These are phyloP conservation scores for Chaenodraco wilsoni DNA, from an alignment of 2,797 vertebrate genomes.

Conservation along the genomic window DNA sequence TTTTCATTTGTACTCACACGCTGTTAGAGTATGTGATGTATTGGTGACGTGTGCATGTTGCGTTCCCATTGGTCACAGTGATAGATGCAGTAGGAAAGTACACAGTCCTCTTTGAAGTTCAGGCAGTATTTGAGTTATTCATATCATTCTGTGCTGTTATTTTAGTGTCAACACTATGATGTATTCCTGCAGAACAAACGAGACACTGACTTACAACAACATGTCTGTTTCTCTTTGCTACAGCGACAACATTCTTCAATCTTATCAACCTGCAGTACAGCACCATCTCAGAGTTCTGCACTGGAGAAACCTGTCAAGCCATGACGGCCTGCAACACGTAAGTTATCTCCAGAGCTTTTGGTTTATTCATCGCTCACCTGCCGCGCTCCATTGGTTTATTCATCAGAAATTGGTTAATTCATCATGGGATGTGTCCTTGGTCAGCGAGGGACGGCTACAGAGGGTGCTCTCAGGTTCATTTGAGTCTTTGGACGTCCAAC, in stretches of 20 bases:
- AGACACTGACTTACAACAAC: not conserved
- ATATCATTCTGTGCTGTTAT: not conserved
- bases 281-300: slow-evolving; percentile 99
- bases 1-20: not conserved
- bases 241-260: slow-evolving; percentile 99
- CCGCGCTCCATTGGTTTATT: slow-evolving; percentile 49
- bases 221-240: slow-evolving; percentile 18
- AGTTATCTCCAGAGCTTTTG: slow-evolving; percentile 75
- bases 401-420: slow-evolving; percentile 59
- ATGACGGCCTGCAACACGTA: slow-evolving; percentile 98
- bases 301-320: slow-evolving; percentile 95
- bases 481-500: not conserved
- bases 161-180: rapidly evolving
- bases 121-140: not conserved
- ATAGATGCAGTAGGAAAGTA: slow-evolving; percentile 1
- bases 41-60: slow-evolving; percentile 33
- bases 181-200: not conserved
- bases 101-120: not conserved
- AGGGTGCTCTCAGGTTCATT: not conserved
- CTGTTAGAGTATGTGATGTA: slow-evolving; percentile 22
- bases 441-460: not conserved
- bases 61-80: not conserved
- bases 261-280: slow-evolving; percentile 99
- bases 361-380: slow-evolving; percentile 49
- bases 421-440: slow-evolving; percentile 6